Percentiles rank a stretch among this genome's conserved stretches.
Conservation (phyloP, 2,113 vertebrate species). For the Brachypodius melanocephalos region DNA sequence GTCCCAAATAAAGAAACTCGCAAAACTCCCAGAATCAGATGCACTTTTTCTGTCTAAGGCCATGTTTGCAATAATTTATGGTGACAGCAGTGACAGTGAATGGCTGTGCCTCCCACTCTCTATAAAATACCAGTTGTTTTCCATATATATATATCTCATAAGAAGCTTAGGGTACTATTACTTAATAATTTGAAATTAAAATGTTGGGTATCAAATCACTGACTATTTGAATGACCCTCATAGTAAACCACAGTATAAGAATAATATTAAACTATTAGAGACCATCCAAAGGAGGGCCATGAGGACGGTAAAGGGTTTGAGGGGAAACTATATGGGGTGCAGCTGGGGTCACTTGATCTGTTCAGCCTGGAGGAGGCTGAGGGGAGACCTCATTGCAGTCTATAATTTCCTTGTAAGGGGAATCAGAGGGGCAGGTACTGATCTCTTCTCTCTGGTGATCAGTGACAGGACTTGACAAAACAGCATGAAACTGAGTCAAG, state of each 20-base stretch:
- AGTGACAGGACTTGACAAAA: not conserved
- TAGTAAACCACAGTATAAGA: not conserved
- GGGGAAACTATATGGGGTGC: not conserved
- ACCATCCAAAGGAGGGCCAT: not conserved
- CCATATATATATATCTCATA: not conserved
- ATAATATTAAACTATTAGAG: not conserved
- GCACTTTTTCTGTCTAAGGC: conserved; percentile 23
- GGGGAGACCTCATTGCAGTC: not conserved
- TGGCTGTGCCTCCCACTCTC: not conserved
- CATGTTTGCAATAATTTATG: not conserved
- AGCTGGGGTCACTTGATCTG: not conserved
- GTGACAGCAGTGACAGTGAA: conserved; percentile 29
- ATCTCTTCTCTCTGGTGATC: not conserved
- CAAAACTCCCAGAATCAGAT: conserved; percentile 13
- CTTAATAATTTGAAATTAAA: not conserved
- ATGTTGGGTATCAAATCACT: not conserved
- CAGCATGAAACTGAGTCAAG: not conserved
- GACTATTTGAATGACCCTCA: not conserved
- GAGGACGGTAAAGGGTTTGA: not conserved
- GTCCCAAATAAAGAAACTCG: conserved; percentile 2
- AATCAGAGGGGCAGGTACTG: not conserved
- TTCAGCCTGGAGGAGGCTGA: not conserved
- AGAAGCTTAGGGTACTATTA: not conserved
- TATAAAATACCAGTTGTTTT: conserved; percentile 16
- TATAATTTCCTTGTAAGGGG: not conserved